Conservation (phyloP, 1,140 invertebrate species). For the Tyrophagus putrescentiae region DNA sequence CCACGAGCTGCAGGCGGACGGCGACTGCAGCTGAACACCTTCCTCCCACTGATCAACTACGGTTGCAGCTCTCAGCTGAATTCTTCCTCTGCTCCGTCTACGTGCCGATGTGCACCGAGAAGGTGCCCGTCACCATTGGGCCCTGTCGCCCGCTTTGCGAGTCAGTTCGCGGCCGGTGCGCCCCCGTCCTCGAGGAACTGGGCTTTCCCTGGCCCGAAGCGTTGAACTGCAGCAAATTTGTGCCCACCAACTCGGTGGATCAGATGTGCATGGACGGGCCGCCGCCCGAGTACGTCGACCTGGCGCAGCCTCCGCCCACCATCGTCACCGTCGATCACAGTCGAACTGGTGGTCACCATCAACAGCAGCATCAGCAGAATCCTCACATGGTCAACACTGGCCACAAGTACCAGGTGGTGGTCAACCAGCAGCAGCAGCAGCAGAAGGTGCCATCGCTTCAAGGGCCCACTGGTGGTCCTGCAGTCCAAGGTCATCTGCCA, state of each 20-base stretch:
- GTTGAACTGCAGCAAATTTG: slow-evolving; percentile 78
- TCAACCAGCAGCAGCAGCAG: background rate
- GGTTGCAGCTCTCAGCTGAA: slow-evolving; percentile 79
- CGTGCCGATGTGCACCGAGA: slow-evolving; percentile 62
- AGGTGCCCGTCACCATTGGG: slow-evolving; percentile 15
- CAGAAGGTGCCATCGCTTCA: background rate
- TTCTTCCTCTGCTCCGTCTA: slow-evolving; percentile 93
- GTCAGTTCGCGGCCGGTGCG: slow-evolving; percentile 70
- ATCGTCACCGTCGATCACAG: background rate
- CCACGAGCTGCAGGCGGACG: slow-evolving; percentile 87
- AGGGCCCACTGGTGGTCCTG: background rate
- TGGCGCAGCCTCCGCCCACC: background rate
- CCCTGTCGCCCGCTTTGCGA: slow-evolving; percentile 81
- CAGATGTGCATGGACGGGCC: slow-evolving; percentile 48
- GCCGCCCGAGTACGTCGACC: background rate
- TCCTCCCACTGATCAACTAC: slow-evolving; percentile 82
- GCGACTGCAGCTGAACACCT: slow-evolving; percentile 84
- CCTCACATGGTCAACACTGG: background rate
- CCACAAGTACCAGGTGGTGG: background rate
- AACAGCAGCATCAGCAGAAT: background rate
- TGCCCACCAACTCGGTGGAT: slow-evolving; percentile 44
- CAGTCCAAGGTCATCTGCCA: background rate
- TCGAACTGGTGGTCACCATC: background rate
- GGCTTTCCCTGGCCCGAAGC: slow-evolving; percentile 85
- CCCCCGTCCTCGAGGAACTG: slow-evolving; percentile 76